A percentile compares a stretch with the other conserved stretches of the same genome.
Evolutionary conservation across 35 echinoderm and acorn worm genomes (phyloP).

Genomic region (Lytechinus variegatus): DNA sequence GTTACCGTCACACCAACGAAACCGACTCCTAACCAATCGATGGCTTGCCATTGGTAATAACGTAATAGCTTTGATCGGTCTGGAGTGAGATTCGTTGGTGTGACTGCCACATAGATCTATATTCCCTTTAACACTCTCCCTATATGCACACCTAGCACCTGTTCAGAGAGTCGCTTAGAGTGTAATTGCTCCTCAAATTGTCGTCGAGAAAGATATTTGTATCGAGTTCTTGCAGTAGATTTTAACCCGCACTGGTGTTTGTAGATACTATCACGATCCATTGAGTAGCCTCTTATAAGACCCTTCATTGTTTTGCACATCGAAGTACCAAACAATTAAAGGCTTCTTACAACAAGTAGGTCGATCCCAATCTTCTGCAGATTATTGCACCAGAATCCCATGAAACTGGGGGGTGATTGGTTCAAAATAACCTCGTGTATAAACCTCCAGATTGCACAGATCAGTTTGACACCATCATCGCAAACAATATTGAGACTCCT

Average conservation of each 20-base stretch:
- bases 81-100: too few species aligned
- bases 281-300: neutral
- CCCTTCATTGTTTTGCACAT: neutral
- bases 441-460: too few species aligned
- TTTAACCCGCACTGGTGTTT: neutral
- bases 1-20: too few species aligned
- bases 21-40: too few species aligned
- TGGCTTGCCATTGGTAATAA: too few species aligned
- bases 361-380: too few species aligned
- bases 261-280: neutral
- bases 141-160: neutral
- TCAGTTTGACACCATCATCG: too few species aligned
- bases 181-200: slow-evolving; percentile 3
- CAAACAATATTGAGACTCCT: too few species aligned
- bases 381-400: too few species aligned
- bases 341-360: neutral
- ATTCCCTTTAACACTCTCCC: neutral
- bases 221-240: neutral
- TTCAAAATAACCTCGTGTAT: too few species aligned
- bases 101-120: neutral
- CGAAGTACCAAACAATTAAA: neutral
- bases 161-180: neutral
- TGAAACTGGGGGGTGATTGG: too few species aligned
- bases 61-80: too few species aligned
- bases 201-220: neutral